A percentile compares a stretch with the other conserved stretches of the same genome.
These are phyloP conservation scores for Remorina albescens DNA, from an alignment of 2,797 vertebrate genomes.

Conservation along the genomic window DNA sequence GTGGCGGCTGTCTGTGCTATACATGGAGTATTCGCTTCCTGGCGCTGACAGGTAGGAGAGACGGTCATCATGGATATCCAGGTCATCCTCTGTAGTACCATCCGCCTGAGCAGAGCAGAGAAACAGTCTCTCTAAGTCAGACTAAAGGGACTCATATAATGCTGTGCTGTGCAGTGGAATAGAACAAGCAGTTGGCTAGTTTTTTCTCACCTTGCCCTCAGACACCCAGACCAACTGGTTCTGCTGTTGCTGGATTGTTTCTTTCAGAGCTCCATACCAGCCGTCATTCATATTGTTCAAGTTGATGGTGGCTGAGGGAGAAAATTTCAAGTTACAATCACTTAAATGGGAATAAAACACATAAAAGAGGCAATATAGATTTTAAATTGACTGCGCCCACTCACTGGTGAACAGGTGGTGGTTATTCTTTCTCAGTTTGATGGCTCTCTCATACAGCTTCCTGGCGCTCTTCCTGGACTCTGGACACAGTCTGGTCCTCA, in stretches of 20 bases:
- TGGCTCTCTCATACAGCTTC: constrained; percentile 96
- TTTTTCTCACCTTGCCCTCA: constrained; percentile 94
- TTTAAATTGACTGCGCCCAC: constrained; percentile 64
- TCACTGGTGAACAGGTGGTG: constrained; percentile 99
- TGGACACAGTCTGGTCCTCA: constrained; percentile 95
- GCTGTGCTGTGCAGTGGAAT: constrained; percentile 6
- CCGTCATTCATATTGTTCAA: constrained; percentile 99
- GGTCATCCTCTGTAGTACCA: constrained; percentile 95
- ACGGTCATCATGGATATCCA: constrained; percentile 98
- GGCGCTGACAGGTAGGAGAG: constrained; percentile 99
- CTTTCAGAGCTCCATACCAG: constrained; percentile 98
- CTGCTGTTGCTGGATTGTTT: constrained; percentile 96
- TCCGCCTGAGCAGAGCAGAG: constrained; percentile 89
- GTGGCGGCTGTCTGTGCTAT: constrained; percentile 99
- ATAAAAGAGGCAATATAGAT: constrained; percentile 13
- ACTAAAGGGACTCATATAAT: background rate
- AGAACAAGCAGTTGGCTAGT: background rate
- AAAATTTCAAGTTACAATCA: constrained; percentile 37
- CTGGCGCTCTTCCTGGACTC: constrained; percentile 98
- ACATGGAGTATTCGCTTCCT: constrained; percentile 99
- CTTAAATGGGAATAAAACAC: constrained; percentile 31
- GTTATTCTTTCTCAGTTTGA: constrained; percentile 99
- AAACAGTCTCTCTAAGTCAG: constrained; percentile 16
- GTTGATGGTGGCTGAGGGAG: constrained; percentile 93
- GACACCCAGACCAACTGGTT: constrained; percentile 99